phyloP scores from a whole-genome alignment of 2,888 invertebrate genomes.

The Ennomos fuscantarius region DNA sequence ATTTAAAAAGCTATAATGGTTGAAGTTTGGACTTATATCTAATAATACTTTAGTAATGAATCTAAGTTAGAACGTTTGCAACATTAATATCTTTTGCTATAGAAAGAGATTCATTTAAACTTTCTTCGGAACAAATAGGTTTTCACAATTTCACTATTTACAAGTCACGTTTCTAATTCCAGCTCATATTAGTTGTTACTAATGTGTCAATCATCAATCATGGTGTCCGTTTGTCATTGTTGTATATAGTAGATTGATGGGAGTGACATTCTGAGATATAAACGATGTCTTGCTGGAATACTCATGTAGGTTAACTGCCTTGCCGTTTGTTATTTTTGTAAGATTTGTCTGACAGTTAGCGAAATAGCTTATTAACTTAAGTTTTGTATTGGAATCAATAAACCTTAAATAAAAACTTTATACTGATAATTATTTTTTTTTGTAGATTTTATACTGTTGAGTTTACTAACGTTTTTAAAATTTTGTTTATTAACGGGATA shows the following conservation, averaged over 20 bases:
- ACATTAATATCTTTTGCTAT: too few species aligned
- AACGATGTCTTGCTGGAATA: conserved; percentile 3
- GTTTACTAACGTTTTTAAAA: too few species aligned
- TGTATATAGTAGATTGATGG: conserved; percentile 15
- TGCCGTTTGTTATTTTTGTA: conserved; percentile 3
- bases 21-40: too few species aligned
- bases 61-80: too few species aligned
- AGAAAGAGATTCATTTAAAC: not conserved
- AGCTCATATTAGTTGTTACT: conserved; percentile 3
- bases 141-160: not conserved
- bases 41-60: too few species aligned
- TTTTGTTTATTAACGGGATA: too few species aligned
- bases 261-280: conserved; percentile 5
- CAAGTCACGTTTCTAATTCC: conserved; percentile 3
- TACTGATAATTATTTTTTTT: too few species aligned
- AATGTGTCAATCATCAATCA: conserved; percentile 12
- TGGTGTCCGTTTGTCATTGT: conserved; percentile 14
- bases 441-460: too few species aligned
- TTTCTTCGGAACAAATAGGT: conserved; percentile 7
- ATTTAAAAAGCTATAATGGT: too few species aligned
- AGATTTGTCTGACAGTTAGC: not conserved
- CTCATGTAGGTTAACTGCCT: conserved; percentile 1
- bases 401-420: too few species aligned
- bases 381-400: too few species aligned
- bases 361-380: too few species aligned